phyloP scores from a whole-genome alignment of 30 jellyfish, hydroid and myxozoan genomes.

The Chrysaora quinquecirrha region DNA sequence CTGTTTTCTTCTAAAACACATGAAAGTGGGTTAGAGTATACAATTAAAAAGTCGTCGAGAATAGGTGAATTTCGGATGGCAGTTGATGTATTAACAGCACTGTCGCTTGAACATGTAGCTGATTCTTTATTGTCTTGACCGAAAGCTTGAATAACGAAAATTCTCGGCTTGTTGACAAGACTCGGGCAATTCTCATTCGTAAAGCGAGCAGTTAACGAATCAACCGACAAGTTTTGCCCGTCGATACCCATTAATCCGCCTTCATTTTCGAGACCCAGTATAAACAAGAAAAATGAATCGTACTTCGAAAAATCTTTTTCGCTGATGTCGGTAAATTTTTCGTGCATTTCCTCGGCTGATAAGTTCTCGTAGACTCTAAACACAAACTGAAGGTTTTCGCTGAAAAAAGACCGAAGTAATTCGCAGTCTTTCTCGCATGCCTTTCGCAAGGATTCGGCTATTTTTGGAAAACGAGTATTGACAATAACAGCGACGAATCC shows the following conservation, averaged over 20 bases:
- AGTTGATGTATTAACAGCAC: neutral
- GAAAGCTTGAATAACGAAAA: neutral
- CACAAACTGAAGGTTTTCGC: neutral
- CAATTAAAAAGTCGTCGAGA: neutral
- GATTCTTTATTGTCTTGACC: neutral
- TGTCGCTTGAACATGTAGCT: neutral
- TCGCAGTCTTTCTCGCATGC: neutral
- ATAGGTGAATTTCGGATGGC: neutral
- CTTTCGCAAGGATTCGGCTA: neutral
- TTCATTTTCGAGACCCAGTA: neutral
- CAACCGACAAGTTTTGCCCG: neutral
- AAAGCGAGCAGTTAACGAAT: neutral
- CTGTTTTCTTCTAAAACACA: neutral
- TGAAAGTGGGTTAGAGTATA: neutral
- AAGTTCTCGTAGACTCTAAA: neutral
- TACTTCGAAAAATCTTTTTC: conserved; percentile 1
- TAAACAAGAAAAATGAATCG: neutral
- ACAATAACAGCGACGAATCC: neutral
- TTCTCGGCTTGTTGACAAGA: neutral
- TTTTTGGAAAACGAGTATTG: neutral
- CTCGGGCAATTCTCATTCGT: conserved; percentile 3
- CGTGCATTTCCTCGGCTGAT: conserved; percentile 2
- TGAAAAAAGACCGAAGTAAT: neutral
- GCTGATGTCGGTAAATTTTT: neutral
- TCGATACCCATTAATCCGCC: neutral